Base-by-base conservation (phyloP, 2,888 invertebrate species). In the Cephus rjabovi region DNA sequence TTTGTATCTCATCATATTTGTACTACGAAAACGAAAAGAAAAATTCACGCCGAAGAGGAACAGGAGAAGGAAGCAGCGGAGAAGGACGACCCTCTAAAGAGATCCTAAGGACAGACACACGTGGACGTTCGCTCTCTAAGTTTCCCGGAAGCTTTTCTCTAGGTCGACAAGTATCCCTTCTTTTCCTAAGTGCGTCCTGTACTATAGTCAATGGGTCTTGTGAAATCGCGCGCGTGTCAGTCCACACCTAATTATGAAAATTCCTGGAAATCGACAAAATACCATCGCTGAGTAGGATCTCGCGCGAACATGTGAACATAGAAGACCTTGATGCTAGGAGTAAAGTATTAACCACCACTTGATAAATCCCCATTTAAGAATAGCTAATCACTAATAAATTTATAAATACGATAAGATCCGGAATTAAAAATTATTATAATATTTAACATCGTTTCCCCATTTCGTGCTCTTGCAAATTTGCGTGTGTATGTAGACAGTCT, bases 1-100 rank as follows among this genome's bases (percentile, higher is more conserved):
- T 83, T 82, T 83, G 77, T 81, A 73, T 78, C 82, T 80, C 83
- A 82, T 83, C 80, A 77, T 81, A 77, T 71, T 80, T 77, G 80
- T 75, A 75, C 79, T 80, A 74, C 74, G 80, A 74, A 81, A 83
- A 78, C 78, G 75, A 82, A 83, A 83, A 79, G 76, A 77, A 83
- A 79, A 74, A 23, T 56, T 56, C 40, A 23, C 40, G 23, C 23
- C 40, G 23, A 56, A 56, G 40, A 56, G 23, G 9, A 40, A 40
- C 15, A 15, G 40, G 40, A 4, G 23, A 23, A 23, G 6, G 9
- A 56, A 40, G 23, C 15, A 56, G 40, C 9, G 15, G 23, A 56
- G 1, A 6, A 23, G 2, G 40, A 56, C 40, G 40, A 56, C 15
- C 40, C 23, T 56, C 40, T 56, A 56, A 56, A 9, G 9, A 56